Conservation (phyloP, 2,888 invertebrate species). For the Cephus sareptanus region DNA sequence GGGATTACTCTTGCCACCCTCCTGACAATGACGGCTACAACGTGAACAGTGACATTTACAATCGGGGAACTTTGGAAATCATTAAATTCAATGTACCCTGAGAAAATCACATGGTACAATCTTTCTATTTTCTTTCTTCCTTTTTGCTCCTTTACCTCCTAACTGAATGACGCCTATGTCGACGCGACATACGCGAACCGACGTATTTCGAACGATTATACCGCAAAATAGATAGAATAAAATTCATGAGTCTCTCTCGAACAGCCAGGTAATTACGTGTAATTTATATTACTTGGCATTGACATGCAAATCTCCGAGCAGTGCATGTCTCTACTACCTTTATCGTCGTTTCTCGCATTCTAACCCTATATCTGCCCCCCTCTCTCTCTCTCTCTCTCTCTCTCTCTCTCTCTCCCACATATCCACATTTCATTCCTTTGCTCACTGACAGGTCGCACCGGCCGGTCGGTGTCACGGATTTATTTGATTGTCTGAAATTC, state of each 20-base stretch:
- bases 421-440: neutral
- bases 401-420: neutral
- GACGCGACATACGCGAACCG: neutral
- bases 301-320: conserved; percentile 61
- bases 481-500: conserved; percentile 6
- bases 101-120: neutral
- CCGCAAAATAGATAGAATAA: conserved; percentile 54
- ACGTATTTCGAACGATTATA: conserved; percentile 42
- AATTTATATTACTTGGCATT: conserved; percentile 66
- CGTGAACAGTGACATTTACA: neutral
- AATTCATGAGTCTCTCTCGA: conserved; percentile 54
- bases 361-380: conserved; percentile 1
- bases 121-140: neutral
- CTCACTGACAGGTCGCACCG: neutral
- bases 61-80: neutral
- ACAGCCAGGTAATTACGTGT: conserved; percentile 62
- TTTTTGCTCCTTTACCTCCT: neutral
- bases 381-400: conserved; percentile 8
- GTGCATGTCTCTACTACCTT: conserved; percentile 39
- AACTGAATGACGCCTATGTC: neutral
- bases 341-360: neutral
- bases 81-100: neutral
- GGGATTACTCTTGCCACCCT: conserved; percentile 18
- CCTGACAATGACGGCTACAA: neutral
- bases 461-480: neutral